Conservation (phyloP, 2,797 vertebrate genomes). For the Coregonus ussuriensis region DNA sequence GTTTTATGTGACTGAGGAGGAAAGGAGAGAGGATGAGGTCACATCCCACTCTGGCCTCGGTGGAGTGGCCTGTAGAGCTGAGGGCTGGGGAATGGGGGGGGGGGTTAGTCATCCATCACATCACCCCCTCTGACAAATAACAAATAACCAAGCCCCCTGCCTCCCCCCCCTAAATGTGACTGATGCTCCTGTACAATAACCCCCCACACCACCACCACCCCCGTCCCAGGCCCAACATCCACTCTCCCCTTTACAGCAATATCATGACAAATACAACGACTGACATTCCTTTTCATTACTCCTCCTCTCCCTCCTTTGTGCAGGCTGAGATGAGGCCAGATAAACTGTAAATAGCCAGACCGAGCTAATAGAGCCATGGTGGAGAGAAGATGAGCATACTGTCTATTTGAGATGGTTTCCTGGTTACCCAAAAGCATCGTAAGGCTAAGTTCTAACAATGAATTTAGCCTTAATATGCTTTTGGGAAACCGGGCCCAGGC, state of each 20-base stretch:
- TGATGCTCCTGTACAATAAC: constrained; percentile 16
- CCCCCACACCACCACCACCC: constrained; percentile 35
- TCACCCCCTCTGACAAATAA: background rate
- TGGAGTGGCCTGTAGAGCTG: constrained; percentile 5
- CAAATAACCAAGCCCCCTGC: background rate
- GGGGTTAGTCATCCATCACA: constrained; percentile 20
- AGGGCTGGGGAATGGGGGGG: background rate
- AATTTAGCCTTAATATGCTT: too few relatives aligned
- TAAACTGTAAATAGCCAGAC: constrained; percentile 78
- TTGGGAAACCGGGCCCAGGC: constrained; percentile 5
- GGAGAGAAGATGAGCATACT: constrained; percentile 43
- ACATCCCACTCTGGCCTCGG: background rate
- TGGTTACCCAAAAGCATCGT: too few relatives aligned
- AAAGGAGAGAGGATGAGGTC: constrained; percentile 8
- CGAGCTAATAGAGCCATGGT: constrained; percentile 67
- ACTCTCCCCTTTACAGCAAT: constrained; percentile 31
- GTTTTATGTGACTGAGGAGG: constrained; percentile 19
- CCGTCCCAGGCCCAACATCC: constrained; percentile 12
- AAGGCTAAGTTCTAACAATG: too few relatives aligned
- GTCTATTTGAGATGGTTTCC: background rate
- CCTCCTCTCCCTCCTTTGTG: constrained; percentile 35
- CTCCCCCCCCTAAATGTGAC: constrained; percentile 8
- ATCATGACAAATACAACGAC: constrained; percentile 74
- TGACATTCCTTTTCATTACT: constrained; percentile 80
- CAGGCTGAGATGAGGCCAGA: constrained; percentile 68